These are phyloP conservation scores for Lutraria rhynchaena DNA, from an alignment of 1,140 invertebrate species.

Conservation along the genomic window DNA sequence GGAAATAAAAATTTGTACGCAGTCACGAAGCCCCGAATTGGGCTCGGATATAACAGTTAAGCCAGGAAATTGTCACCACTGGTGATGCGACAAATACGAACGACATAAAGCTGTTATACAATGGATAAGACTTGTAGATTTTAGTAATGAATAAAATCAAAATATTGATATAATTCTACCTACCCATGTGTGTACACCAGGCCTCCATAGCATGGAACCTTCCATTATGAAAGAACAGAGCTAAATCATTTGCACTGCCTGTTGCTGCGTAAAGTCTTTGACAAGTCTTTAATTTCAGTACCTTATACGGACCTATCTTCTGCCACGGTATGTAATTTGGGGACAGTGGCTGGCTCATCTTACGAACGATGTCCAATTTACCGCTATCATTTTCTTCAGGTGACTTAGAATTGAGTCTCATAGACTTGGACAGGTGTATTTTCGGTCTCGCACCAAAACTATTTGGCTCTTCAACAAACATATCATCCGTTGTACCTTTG, in stretches of 20 bases:
- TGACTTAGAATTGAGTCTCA: neutral
- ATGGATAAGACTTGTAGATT: no score
- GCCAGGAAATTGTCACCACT: no score
- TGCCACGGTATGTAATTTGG: slow-evolving; percentile 45
- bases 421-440: neutral
- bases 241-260: slow-evolving; percentile 56
- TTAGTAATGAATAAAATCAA: no score
- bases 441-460: slow-evolving; percentile 2
- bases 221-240: slow-evolving; percentile 60
- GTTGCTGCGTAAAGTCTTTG: slow-evolving; percentile 55
- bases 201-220: slow-evolving; percentile 65
- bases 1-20: no score
- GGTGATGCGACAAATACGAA: no score
- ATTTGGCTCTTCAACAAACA: neutral
- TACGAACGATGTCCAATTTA: slow-evolving; percentile 39
- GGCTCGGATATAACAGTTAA: no score
- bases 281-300: slow-evolving; percentile 51
- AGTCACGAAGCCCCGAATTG: no score
- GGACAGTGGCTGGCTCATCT: slow-evolving; percentile 4
- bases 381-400: neutral
- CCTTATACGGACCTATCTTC: slow-evolving; percentile 37
- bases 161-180: no score
- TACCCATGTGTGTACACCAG: slow-evolving; percentile 68
- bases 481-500: neutral
- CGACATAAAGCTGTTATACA: no score